Evolutionary conservation across 2,113 vertebrate genomes (phyloP), one percentile per base, ranked within the genome.

Genomic region (Gila orcuttii): DNA sequence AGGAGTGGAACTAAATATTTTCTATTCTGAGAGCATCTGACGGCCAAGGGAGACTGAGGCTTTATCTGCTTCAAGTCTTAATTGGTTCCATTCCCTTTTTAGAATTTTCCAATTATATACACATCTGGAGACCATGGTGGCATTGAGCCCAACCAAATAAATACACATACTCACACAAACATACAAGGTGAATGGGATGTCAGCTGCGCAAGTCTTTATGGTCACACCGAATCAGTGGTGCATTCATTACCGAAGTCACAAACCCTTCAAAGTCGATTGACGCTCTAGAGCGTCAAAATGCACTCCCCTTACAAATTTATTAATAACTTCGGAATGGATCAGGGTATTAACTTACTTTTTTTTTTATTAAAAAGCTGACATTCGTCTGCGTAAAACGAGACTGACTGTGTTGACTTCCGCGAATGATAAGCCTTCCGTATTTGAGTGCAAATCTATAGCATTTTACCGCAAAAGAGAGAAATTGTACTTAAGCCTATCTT

Each of bases 81-180:
- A 80, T 79, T 86, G 84, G 28, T 88, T 87, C 81, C 85, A 57
- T 82, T 82, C 79, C 85, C 84, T 84, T 59, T 59, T 71, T 85
- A 86, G 88, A 90, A 85, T 87, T 62, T n/a, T 87, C 87, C 88
- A 81, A 88, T 92, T 92, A 89, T 80, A 64, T 82, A 8, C 82
- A 87, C 90, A 92, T 90, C 90, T 90, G 88, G 89, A 85, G 50
- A 86, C 64, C 75, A 81, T 50, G n/a, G 84, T 25, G 82, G 71
- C 47, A 28, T 59, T 13, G 21, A n/a, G 55, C n/a, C 59, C 42
- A 60, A n/a, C 45, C 62, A 50, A 31, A 86, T 86, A 84, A 55
- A 73, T 74, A 59, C 8, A n/a, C 21, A 55, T 6, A 59, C 62
- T 33, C n/a, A 74, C 75, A 77, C 62, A 79, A 28, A 68, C 75